Conservation (phyloP, 2,888 invertebrate genomes). For the Drosophila antonietae region DNA sequence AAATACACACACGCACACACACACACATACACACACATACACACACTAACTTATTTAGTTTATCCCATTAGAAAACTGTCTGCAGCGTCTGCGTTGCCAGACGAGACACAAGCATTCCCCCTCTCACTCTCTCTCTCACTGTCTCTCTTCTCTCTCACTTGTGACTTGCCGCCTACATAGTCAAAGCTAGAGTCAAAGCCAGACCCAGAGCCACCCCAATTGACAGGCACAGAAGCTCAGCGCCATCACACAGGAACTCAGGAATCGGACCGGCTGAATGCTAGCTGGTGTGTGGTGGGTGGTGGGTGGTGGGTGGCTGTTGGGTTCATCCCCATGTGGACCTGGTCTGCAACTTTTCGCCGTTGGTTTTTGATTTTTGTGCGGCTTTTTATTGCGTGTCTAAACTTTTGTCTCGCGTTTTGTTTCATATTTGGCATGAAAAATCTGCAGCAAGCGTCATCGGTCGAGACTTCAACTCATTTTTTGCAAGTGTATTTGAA, state of each 20-base stretch:
- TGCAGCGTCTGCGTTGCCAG: conserved; percentile 64
- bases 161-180: conserved; percentile 25
- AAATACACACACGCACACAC: conserved; percentile 3
- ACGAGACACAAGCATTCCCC: conserved; percentile 52
- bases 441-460: conserved; percentile 25
- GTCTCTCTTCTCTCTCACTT: not conserved
- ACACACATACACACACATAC: not conserved
- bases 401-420: conserved; percentile 48
- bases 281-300: conserved; percentile 1
- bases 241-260: conserved; percentile 8
- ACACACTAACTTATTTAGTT: conserved; percentile 38
- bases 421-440: conserved; percentile 34
- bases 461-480: conserved; percentile 35
- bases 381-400: conserved; percentile 57
- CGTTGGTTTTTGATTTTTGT: conserved; percentile 67
- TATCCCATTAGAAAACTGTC: conserved; percentile 68
- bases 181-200: conserved; percentile 35
- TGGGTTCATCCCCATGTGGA: conserved; percentile 34
- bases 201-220: conserved; percentile 54
- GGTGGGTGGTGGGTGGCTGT: conserved; percentile 13
- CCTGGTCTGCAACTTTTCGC: conserved; percentile 52
- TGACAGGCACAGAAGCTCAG: conserved; percentile 9
- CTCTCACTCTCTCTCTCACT: not conserved
- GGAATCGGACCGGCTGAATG: conserved; percentile 11
- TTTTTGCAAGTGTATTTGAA: conserved; percentile 3